Conservation (phyloP, 2,888 invertebrate genomes). For the Orthonevra nobilis region DNA sequence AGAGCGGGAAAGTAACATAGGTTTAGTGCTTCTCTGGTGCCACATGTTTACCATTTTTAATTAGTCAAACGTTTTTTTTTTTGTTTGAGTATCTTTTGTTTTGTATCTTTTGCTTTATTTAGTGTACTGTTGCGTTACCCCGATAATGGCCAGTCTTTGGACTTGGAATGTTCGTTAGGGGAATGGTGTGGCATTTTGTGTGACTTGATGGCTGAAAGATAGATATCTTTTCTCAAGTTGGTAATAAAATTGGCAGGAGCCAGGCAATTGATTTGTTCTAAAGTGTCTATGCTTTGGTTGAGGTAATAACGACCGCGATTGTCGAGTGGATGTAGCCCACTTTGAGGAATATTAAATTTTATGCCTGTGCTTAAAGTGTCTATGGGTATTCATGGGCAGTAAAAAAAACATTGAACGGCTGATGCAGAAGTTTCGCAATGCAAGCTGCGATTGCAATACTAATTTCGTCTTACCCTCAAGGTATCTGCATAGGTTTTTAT, state of each 20-base stretch:
- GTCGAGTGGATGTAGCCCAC: no score
- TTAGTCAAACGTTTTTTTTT: constrained; percentile 47
- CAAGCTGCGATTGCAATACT: no score
- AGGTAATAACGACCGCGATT: no score
- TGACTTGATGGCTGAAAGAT: constrained; percentile 13
- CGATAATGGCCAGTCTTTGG: constrained; percentile 12
- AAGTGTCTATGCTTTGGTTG: no score
- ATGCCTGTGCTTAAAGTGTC: no score
- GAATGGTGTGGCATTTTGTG: constrained; percentile 15
- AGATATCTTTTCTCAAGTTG: constrained; percentile 14
- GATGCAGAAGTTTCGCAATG: no score
- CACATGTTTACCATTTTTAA: constrained; percentile 69
- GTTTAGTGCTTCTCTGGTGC: constrained; percentile 51
- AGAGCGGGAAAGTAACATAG: constrained; percentile 42
- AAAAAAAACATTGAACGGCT: no score
- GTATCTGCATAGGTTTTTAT: no score
- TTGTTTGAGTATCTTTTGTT: neutral
- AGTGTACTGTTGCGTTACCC: constrained; percentile 32
- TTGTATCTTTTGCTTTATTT: neutral
- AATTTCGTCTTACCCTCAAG: no score
- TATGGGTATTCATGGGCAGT: no score
- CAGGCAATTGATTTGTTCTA: constrained; percentile 37
- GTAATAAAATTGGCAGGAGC: constrained; percentile 50
- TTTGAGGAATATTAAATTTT: no score
- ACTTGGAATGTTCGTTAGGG: neutral